phyloP scores from a whole-genome alignment of 2,113 vertebrate genomes.

The Myotis davidii region DNA sequence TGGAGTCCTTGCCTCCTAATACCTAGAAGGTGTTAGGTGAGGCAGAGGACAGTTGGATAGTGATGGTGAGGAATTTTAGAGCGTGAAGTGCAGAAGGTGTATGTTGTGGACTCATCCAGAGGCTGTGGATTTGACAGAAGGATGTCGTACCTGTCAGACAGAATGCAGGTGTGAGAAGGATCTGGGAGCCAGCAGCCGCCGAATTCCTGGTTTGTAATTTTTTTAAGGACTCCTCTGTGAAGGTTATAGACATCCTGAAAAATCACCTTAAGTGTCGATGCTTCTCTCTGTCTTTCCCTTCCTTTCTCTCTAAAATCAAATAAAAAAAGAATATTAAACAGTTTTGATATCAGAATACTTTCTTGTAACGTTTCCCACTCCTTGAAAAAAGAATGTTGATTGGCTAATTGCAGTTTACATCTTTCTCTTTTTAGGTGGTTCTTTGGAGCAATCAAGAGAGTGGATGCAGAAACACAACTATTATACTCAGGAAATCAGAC shows the following conservation, averaged over 20 bases:
- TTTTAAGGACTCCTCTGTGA: background rate
- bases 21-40: background rate
- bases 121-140: background rate
- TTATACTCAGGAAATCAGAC: constrained; percentile 83
- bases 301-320: background rate
- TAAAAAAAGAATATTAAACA: background rate
- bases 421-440: constrained; percentile 90
- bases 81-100: background rate
- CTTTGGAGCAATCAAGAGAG: constrained; percentile 91
- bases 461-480: constrained; percentile 94
- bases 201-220: background rate
- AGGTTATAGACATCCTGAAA: background rate
- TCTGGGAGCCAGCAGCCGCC: background rate
- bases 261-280: background rate
- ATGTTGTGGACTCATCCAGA: background rate
- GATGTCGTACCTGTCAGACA: background rate
- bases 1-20: background rate
- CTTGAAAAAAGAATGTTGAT: constrained; percentile 1
- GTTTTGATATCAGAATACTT: background rate
- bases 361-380: background rate
- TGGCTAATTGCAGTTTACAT: constrained; percentile 47
- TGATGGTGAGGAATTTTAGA: background rate
- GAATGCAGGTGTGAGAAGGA: background rate
- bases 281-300: background rate
- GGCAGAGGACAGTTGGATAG: background rate